phyloP scores from a whole-genome alignment of 2,113 vertebrate species.

The Embiotoca jacksoni region DNA sequence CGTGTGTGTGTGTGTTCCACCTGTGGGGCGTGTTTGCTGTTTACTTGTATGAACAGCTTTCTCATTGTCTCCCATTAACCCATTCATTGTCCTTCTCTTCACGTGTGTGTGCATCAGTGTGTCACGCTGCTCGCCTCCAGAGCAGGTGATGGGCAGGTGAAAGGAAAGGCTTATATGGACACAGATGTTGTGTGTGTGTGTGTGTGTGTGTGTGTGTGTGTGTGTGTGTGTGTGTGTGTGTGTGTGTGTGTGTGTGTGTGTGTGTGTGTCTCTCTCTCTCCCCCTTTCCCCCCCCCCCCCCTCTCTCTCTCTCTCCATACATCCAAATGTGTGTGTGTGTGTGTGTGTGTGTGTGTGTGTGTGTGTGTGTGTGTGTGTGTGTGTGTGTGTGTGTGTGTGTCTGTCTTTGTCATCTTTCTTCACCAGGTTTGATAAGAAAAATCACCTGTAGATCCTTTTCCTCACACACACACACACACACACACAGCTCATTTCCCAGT shows the following conservation, averaged over 20 bases:
- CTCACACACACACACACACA: neutral
- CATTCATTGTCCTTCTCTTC: conserved; percentile 60
- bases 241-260: conserved; percentile 1
- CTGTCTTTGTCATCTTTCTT: conserved; percentile 1
- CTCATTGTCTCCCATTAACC: conserved; percentile 58
- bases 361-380: neutral
- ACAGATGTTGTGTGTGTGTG: conserved; percentile 63
- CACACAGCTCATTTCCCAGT: conserved; percentile 64
- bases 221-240: neutral
- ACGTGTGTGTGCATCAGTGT: conserved; percentile 38
- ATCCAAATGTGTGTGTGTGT: no score
- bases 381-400: neutral
- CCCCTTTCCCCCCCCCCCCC: no score
- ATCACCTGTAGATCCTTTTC: no score
- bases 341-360: neutral
- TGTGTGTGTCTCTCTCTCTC: neutral
- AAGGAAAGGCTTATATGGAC: conserved; percentile 57
- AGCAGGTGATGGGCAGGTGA: conserved; percentile 81
- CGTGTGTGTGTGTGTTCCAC: conserved; percentile 19
- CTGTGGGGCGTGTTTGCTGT: conserved; percentile 44
- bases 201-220: conserved; percentile 19
- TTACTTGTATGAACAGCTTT: conserved; percentile 62
- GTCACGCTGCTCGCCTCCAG: conserved; percentile 39
- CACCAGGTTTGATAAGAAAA: conserved; percentile 10
- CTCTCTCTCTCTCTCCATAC: no score